phyloP scores from a whole-genome alignment of 2,113 vertebrate species.

The Entelurus aequoreus region DNA sequence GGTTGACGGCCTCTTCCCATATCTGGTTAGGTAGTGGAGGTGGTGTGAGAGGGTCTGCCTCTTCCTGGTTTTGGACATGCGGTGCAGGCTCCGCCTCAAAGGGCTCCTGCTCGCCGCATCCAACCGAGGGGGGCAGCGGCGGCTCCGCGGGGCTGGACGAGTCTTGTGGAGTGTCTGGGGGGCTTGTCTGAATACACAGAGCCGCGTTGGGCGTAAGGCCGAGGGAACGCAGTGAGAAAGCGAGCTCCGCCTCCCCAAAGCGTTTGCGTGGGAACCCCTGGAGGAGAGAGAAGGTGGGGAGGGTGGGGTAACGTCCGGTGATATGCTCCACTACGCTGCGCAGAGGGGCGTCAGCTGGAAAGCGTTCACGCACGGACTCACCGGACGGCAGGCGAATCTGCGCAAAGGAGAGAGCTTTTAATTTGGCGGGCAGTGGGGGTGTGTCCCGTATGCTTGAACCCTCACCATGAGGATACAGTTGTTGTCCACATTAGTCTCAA shows the following conservation, averaged over 20 bases:
- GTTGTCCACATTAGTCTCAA: slow-evolving; percentile 60
- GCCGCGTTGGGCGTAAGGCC: slow-evolving; percentile 76
- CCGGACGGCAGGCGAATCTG: slow-evolving; percentile 78
- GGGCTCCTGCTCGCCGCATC: slow-evolving; percentile 4
- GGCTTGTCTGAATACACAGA: slow-evolving; percentile 71
- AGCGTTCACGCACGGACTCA: slow-evolving; percentile 71
- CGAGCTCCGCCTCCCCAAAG: slow-evolving; percentile 71
- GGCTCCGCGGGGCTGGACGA: slow-evolving; percentile 22
- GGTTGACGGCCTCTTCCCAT: slow-evolving; percentile 67
- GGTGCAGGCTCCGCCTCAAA: slow-evolving; percentile 19
- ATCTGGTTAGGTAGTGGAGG: slow-evolving; percentile 49
- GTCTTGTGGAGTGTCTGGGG: slow-evolving; percentile 62
- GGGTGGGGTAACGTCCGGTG: slow-evolving; percentile 62
- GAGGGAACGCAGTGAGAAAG: slow-evolving; percentile 64
- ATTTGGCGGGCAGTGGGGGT: not conserved
- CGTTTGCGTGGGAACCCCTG: slow-evolving; percentile 75
- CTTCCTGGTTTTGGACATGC: slow-evolving; percentile 17
- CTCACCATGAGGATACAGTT: slow-evolving; percentile 74
- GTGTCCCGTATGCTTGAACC: no score
- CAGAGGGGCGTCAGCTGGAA: slow-evolving; percentile 69
- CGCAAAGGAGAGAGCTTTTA: not conserved
- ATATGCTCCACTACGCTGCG: slow-evolving; percentile 69
- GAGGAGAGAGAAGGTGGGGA: slow-evolving; percentile 69
- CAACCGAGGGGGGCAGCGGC: not conserved
- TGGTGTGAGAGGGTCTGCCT: slow-evolving; percentile 21